Conservation (phyloP, 1,140 invertebrate genomes). For the Eupristina koningsbergeri region DNA sequence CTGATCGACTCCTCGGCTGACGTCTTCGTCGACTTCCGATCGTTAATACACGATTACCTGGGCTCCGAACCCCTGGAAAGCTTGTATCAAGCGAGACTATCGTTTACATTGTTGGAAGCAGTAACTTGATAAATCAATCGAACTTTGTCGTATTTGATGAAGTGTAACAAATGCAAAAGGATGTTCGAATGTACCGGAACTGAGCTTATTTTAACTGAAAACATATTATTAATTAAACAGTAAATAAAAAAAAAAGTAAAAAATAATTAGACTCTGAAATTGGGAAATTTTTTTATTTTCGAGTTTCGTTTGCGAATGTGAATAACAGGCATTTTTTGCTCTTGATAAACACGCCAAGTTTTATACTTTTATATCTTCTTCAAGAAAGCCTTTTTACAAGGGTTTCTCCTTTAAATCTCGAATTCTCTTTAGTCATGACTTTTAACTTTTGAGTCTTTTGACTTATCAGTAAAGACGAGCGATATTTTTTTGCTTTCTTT, state of each 20-base stretch:
- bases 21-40: not conserved
- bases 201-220: not conserved
- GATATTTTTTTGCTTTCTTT: not conserved
- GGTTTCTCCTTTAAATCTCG: not conserved
- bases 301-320: not conserved
- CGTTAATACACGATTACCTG: not conserved
- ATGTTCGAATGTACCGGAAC: not conserved
- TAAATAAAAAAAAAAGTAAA: not conserved
- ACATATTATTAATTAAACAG: not conserved
- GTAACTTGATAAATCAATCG: too few relatives aligned
- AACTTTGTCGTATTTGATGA: too few relatives aligned
- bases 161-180: too few relatives aligned
- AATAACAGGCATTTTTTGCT: not conserved
- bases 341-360: not conserved
- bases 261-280: not conserved
- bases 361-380: not conserved
- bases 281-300: too few relatives aligned
- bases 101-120: not conserved
- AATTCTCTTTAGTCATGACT: not conserved
- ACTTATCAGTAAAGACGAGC: not conserved
- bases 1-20: not conserved
- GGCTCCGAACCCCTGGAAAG: not conserved
- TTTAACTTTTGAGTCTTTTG: conserved; percentile 19
- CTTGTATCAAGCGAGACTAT: not conserved
- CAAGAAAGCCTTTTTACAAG: not conserved